These are phyloP conservation scores for Tribolium castaneum DNA, from an alignment of 1,140 invertebrate genomes.

Conservation along the genomic window DNA sequence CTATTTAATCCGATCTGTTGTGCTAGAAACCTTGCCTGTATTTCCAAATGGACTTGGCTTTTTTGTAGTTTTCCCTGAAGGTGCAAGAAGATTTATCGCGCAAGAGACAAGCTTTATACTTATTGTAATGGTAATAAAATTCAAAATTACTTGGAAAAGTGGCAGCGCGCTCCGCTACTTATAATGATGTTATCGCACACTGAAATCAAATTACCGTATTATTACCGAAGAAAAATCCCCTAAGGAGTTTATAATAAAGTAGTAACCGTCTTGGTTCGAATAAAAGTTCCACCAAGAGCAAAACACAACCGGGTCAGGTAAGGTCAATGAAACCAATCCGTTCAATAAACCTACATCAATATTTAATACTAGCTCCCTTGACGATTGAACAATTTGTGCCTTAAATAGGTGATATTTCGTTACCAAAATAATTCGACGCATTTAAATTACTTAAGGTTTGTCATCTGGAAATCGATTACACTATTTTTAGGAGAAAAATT, in stretches of 20 bases:
- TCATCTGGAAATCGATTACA: not conserved
- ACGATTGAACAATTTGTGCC: not conserved
- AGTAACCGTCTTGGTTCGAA: slow-evolving; percentile 1
- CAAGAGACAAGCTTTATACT: not conserved
- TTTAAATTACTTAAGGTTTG: not conserved
- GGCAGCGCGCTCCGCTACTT: not conserved
- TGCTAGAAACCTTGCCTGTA: not conserved
- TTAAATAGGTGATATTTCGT: not conserved
- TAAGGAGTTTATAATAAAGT: slow-evolving; percentile 3
- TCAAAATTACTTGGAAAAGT: slow-evolving; percentile 16
- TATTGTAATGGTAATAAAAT: slow-evolving; percentile 1
- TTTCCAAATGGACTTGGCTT: not conserved
- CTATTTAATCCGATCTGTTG: too few species aligned
- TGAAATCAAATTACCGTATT: slow-evolving; percentile 18
- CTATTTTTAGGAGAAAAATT: not conserved
- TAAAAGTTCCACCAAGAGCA: slow-evolving; percentile 10
- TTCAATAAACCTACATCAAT: slow-evolving; percentile 28
- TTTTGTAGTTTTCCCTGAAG: not conserved
- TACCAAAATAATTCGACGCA: not conserved
- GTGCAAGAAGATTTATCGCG: not conserved
- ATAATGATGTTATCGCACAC: slow-evolving; percentile 3
- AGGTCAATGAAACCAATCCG: slow-evolving; percentile 27
- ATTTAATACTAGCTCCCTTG: slow-evolving; percentile 9
- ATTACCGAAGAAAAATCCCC: slow-evolving; percentile 23
- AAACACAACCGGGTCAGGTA: slow-evolving; percentile 24